Evolutionary conservation across 2,113 vertebrate species (phyloP), one percentile per base, ranked within the genome.

Genomic region (Xenotilapia leptura): DNA sequence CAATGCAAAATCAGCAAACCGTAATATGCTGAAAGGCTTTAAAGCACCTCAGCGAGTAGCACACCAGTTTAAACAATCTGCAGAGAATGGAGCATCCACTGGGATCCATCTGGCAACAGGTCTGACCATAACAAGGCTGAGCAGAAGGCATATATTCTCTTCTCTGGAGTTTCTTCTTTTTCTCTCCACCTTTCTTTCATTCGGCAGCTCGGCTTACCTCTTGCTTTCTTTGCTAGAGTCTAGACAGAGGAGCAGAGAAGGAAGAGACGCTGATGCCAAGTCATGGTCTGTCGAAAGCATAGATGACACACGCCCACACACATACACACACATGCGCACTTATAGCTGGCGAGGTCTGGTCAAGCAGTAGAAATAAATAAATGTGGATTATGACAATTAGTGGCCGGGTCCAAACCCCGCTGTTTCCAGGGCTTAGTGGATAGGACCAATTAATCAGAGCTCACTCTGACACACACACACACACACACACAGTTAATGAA

Each of bases 371-470:
- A 98, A 97, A 97, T 95, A 97, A 97, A 97, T 96, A 97, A 90
- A 94, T 95, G 91, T 95, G 95, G 95, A 97, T 96, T 96, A 96
- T 96, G 87, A 92, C 97, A 97, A 97, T 98, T 97, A 92, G 90
- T 85, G 73, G 95, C 95, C 96, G 97, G 95, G 96, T 97, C 94
- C 95, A 94, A 96, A 75, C 23, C 40, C 40, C 86, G 51, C 58
- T 92, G 95, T 95, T 95, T 82, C 94, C 94, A 92, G 93, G 94
- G 96, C 49, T 92, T 90, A 95, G 94, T 91, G 90, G 95, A 96
- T 92, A 96, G 89, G 88, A 89, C 89, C 92, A 96, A 98, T 98
- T 97, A 97, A 98, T 97, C 97, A 97, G 96, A 94, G 95, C 95
- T 83, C 31, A 82, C 65, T 51, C 68, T 80, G 65, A 53, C 65